phyloP scores from a whole-genome alignment of 2,113 vertebrate species.

The Ondatra zibethicus region DNA sequence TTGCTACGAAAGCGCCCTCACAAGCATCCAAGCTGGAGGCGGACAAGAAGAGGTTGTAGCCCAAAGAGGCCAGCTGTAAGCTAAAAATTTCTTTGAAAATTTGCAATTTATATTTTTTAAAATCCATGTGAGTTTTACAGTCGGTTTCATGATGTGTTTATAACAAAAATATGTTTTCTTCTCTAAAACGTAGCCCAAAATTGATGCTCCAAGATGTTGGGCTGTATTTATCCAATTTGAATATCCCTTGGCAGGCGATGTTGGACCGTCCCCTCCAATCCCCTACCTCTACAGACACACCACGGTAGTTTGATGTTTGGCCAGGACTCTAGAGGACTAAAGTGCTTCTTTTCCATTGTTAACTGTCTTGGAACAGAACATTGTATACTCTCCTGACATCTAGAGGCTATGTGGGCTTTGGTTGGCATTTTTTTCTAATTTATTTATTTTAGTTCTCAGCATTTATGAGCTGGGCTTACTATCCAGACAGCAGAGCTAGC shows the following conservation, averaged over 20 bases:
- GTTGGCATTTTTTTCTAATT: not conserved
- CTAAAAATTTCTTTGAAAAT: conserved; percentile 77
- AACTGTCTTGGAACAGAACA: not conserved
- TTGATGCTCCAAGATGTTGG: conserved; percentile 31
- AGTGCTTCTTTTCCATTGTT: conserved; percentile 38
- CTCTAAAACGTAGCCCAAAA: conserved; percentile 62
- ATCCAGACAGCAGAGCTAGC: not conserved
- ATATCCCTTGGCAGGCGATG: not conserved
- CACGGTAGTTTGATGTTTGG: not conserved
- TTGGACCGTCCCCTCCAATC: not conserved
- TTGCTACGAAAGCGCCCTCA: conserved; percentile 18
- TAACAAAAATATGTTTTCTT: conserved; percentile 60
- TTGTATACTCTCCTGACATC: not conserved
- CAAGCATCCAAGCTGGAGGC: conserved; percentile 40
- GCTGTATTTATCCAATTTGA: conserved; percentile 1
- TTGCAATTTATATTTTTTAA: conserved; percentile 80
- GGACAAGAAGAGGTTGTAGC: conserved; percentile 68
- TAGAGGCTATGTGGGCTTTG: not conserved
- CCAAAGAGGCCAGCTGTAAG: conserved; percentile 78
- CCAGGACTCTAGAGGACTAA: not conserved
- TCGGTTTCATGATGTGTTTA: conserved; percentile 76
- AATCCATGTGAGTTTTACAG: conserved; percentile 72
- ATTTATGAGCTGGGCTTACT: not conserved
- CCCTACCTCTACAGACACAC: not conserved
- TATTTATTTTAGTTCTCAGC: not conserved